Percentiles rank a stretch among this genome's conserved stretches.
These are phyloP conservation scores for Odontophorus gujanensis DNA, from an alignment of 2,113 vertebrate species.

Conservation along the genomic window DNA sequence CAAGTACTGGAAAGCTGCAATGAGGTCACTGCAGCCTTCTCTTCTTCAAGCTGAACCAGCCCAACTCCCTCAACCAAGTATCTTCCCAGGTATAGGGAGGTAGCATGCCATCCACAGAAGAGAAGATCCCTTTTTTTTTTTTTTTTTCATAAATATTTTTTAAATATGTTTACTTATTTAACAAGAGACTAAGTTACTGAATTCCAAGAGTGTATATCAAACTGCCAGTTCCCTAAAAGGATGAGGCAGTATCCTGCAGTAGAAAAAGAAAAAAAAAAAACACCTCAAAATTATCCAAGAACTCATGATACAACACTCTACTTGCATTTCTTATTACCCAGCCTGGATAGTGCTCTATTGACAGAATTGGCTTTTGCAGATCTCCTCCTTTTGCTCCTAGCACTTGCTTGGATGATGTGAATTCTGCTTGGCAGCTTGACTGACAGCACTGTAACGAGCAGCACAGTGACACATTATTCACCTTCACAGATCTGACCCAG, in stretches of 20 bases:
- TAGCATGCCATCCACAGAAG: not conserved
- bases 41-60: no score
- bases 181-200: accelerated
- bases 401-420: not conserved
- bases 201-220: accelerated
- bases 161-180: not conserved
- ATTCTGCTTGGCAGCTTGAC: not conserved
- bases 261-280: not conserved
- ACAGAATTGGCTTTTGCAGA: not conserved
- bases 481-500: not conserved
- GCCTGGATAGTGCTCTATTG: accelerated
- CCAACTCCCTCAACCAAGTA: not conserved
- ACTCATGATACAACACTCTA: accelerated
- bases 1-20: no score
- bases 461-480: not conserved
- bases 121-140: not conserved
- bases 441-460: not conserved
- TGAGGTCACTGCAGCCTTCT: no score
- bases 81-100: not conserved
- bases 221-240: not conserved
- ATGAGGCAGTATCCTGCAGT: accelerated
- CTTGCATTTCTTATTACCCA: not conserved
- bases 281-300: not conserved
- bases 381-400: not conserved
- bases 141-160: not conserved